phyloP scores from a whole-genome alignment of 2,113 vertebrate species.

The Hiodon alosoides region DNA sequence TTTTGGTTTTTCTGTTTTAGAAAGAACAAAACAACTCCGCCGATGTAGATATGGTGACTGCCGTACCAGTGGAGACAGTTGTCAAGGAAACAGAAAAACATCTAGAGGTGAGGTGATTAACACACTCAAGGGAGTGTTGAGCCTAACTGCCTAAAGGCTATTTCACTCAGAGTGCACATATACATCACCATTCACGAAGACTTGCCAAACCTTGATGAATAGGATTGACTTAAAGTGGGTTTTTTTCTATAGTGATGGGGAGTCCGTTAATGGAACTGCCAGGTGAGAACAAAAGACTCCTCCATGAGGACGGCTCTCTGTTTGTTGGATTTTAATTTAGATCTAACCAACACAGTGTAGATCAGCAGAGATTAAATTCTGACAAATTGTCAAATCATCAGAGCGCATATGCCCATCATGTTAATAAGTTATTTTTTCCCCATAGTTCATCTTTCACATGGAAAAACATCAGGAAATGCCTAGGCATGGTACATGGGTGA shows the following conservation, averaged over 20 bases:
- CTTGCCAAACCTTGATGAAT: not conserved
- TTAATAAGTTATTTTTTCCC: not conserved
- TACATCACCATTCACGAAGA: not conserved
- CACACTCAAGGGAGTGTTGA: not conserved
- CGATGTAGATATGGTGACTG: not conserved
- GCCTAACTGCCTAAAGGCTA: constrained; percentile 1
- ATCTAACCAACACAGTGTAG: constrained; percentile 20
- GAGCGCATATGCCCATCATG: not conserved
- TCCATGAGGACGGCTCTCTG: not conserved
- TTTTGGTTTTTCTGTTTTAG: too few relatives aligned
- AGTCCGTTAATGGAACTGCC: constrained; percentile 2
- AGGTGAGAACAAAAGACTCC: constrained; percentile 13
- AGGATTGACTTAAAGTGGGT: not conserved
- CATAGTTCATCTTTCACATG: constrained; percentile 2
- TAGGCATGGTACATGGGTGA: too few relatives aligned
- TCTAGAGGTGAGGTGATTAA: constrained; percentile 7
- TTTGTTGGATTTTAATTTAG: constrained; percentile 24
- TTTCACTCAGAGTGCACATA: not conserved
- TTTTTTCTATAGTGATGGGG: not conserved
- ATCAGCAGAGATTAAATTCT: constrained; percentile 13
- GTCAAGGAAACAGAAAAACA: not conserved
- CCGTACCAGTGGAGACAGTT: not conserved
- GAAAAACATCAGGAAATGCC: constrained; percentile 1
- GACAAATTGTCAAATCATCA: constrained; percentile 9
- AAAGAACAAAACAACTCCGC: not conserved